phyloP scores from a whole-genome alignment of 2,797 vertebrate species.

The Babyrousa celebensis region DNA sequence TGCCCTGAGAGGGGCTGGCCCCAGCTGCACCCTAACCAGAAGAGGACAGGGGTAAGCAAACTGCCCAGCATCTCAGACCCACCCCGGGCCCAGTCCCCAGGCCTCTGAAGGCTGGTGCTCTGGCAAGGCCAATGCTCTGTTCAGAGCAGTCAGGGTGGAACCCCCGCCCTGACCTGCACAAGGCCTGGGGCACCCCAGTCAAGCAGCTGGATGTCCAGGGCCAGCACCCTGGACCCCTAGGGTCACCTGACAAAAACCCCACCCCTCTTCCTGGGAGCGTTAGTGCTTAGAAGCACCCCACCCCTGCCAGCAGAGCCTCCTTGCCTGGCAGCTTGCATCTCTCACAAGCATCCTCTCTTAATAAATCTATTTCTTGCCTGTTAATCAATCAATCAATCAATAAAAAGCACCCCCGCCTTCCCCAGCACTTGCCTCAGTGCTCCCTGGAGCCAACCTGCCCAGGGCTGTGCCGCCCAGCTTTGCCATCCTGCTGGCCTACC shows the following conservation, averaged over 20 bases:
- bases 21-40: fast-evolving
- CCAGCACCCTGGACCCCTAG: background rate
- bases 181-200: background rate
- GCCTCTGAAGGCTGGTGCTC: background rate
- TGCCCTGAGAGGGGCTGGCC: background rate
- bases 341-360: no score
- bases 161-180: background rate
- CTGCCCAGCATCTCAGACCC: background rate
- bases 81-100: background rate
- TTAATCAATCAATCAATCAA: no score
- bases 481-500: background rate
- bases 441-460: background rate
- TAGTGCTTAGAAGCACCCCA: background rate
- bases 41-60: no score
- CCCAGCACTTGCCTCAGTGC: background rate
- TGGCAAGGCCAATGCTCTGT: background rate
- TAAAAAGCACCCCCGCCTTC: background rate
- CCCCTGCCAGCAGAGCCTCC: background rate
- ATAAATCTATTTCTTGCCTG: no score
- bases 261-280: background rate
- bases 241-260: background rate
- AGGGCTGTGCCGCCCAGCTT: background rate
- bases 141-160: background rate
- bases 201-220: background rate
- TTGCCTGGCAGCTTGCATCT: no score